Evolutionary conservation across 2,888 invertebrate genomes (phyloP), one percentile per base, ranked within the genome.

Genomic region (Cynaeus angustus): DNA sequence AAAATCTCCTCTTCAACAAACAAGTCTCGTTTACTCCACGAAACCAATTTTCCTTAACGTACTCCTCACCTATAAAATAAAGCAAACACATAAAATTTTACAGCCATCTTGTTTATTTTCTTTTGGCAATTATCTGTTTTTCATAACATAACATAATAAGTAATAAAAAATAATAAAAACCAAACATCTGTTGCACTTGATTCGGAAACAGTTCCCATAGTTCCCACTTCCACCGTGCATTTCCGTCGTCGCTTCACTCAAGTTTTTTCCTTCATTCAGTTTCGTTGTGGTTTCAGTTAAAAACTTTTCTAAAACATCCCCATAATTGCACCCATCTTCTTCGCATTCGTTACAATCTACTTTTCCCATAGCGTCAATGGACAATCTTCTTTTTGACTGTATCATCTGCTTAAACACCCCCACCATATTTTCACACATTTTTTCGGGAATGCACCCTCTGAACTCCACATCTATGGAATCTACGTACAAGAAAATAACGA

Each of bases 381-480:
- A 10, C 26, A 9, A 14, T 8, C 6, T 12, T 38, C 16, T n/a
- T 7, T 26, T 52, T 7, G 13, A 14, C 21, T 55, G 16, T 3
- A 55, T 55, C 38, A 55, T 55, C 33, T 55, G 12, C n/a, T 38
- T 13, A n/a, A 55, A 38, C 0, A 37, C 37, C 5, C 1, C 38
- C 8, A 38, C 14, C 55, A 55, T 38, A 2, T 38, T 33, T 3
- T 55, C n/a, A 21, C 55, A 55, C 12, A 14, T 7, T 13, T 21
- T 13, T 8, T 33, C 13, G 14, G 55, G 55, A n/a, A 55, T 2
- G 14, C 55, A 55, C 14, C 55, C 55, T 41, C 38, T 55, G 10
- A 55, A 38, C 6, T 37, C 55, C 7, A 55, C 55, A 12, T 55
- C 38, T n/a, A 33, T 16, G 26, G 38, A 33, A 38, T 55, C 55